Evolutionary conservation across 2,888 invertebrate species (phyloP).

Genomic region (Colletes collaris): DNA sequence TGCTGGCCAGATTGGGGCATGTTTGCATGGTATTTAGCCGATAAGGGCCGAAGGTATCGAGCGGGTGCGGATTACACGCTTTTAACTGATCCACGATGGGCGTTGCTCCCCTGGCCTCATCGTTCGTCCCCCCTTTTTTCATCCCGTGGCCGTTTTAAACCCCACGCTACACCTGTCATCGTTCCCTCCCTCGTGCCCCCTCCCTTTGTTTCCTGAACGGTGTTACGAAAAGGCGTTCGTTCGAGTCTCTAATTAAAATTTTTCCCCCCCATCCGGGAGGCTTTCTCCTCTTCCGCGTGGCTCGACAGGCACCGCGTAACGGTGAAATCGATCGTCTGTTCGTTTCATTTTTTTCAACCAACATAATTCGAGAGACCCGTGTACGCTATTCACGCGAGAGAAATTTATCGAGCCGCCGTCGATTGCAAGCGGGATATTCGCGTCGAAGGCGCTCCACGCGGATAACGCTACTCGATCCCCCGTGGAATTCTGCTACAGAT

Average conservation of each 20-base stretch:
- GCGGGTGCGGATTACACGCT: conserved; percentile 74
- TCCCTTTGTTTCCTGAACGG: conserved; percentile 1
- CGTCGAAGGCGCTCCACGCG: no score
- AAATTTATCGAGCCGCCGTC: no score
- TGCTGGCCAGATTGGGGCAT: conserved; percentile 72
- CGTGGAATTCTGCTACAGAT: no score
- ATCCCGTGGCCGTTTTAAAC: conserved; percentile 9
- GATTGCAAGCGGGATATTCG: no score
- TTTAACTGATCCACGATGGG: conserved; percentile 68
- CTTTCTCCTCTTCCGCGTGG: neutral
- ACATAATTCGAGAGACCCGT: neutral
- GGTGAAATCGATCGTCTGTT: conserved; percentile 28
- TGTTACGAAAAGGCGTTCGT: conserved; percentile 51
- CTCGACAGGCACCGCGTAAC: neutral
- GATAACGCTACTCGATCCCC: no score
- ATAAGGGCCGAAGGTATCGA: conserved; percentile 75
- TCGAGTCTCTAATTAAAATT: conserved; percentile 64
- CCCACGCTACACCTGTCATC: conserved; percentile 35
- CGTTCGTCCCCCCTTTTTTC: neutral
- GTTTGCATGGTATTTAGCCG: conserved; percentile 78
- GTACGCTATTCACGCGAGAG: no score
- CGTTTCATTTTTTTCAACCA: conserved; percentile 3
- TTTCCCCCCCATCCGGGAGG: conserved; percentile 8
- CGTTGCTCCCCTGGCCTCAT: conserved; percentile 35
- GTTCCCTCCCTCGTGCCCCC: conserved; percentile 23